These are phyloP conservation scores for Parazoanthus darwini DNA, from an alignment of 92 coral and sea anemone genomes.

Conservation along the genomic window DNA sequence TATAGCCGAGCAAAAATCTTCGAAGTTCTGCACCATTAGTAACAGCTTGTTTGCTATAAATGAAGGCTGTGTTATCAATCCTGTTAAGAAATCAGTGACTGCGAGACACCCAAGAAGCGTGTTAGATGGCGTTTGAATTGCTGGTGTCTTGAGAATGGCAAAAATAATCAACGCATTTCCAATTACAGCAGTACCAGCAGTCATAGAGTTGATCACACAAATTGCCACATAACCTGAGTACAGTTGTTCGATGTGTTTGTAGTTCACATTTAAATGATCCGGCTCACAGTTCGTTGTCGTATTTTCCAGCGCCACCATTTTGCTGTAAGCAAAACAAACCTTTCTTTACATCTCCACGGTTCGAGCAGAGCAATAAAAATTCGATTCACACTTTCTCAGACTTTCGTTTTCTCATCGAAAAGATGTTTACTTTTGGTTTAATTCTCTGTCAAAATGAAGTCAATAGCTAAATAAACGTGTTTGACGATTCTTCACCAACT, in stretches of 20 bases:
- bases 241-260: background rate
- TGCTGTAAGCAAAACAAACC: background rate
- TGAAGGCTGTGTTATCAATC: conserved; percentile 27
- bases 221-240: conserved; percentile 11
- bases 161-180: conserved; percentile 7
- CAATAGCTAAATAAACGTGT: background rate
- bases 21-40: conserved; percentile 5
- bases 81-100: conserved; percentile 31
- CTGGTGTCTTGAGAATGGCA: conserved; percentile 26
- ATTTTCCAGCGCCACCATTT: background rate
- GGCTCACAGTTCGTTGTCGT: conserved; percentile 15
- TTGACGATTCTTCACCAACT: background rate
- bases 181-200: background rate
- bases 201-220: conserved; percentile 13
- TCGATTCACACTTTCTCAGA: background rate
- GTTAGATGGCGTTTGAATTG: conserved; percentile 19
- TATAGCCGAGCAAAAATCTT: conserved; percentile 18
- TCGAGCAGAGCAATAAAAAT: background rate
- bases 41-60: conserved; percentile 29
- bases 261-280: conserved; percentile 20
- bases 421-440: background rate
- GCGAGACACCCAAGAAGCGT: conserved; percentile 27
- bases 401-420: background rate
- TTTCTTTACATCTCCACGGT: background rate
- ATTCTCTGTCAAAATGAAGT: background rate